A percentile compares a stretch with the other conserved stretches of the same genome.
phyloP scores from a whole-genome alignment of 92 coral and sea anemone genomes.

The Blastomussa wellsi region DNA sequence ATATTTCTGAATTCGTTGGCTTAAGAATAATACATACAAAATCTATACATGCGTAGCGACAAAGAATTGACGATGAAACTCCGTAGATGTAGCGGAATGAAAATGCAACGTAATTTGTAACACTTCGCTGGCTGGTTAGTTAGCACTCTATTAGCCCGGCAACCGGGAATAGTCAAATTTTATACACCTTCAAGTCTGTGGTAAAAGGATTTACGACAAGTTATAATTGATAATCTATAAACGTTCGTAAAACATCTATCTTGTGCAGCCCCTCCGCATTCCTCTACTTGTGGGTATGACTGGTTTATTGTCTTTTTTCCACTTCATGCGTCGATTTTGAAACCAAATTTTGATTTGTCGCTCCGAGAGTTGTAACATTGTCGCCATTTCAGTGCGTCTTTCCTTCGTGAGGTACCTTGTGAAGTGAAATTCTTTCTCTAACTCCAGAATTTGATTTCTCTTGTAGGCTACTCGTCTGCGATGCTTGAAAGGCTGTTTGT shows the following conservation, averaged over 20 bases:
- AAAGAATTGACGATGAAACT: neutral
- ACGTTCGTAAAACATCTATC: conserved; percentile 42
- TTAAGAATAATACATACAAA: neutral
- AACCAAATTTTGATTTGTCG: conserved; percentile 99
- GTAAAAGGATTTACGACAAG: conserved; percentile 30
- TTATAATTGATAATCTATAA: conserved; percentile 34
- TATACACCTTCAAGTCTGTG: conserved; percentile 41
- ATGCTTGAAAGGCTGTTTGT: conserved; percentile 96
- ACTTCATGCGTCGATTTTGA: conserved; percentile 99
- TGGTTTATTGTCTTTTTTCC: conserved; percentile 99
- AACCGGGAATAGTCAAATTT: conserved; percentile 17
- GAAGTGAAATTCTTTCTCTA: conserved; percentile 98
- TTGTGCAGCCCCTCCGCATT: conserved; percentile 91
- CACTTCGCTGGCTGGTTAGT: neutral
- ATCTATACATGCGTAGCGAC: neutral
- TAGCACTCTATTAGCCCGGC: conserved; percentile 17
- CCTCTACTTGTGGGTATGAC: conserved; percentile 99
- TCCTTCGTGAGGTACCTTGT: conserved; percentile 97
- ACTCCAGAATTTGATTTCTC: conserved; percentile 88
- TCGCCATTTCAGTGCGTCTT: conserved; percentile 89
- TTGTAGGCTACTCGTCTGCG: conserved; percentile 94
- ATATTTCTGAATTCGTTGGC: neutral
- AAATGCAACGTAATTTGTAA: conserved; percentile 3
- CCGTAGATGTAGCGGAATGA: conserved; percentile 14
- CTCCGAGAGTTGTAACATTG: conserved; percentile 88